Evolutionary conservation across 2,797 vertebrate genomes (phyloP), one percentile per base, ranked within the genome.

Genomic region (Paguma larvata): DNA sequence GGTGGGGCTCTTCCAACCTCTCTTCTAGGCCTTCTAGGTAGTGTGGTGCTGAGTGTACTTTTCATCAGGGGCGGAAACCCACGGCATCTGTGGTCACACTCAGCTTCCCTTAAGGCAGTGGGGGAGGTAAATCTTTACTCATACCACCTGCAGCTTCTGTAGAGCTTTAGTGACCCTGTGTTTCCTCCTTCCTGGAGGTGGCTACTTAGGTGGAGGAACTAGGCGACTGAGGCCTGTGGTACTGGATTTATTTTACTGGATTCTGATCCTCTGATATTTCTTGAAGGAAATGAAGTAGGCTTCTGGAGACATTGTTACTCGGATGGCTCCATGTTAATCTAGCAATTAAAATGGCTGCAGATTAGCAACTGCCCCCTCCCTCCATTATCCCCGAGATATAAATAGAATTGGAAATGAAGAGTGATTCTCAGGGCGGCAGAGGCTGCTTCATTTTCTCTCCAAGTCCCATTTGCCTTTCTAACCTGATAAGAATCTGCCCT

Each of bases 351-450:
- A 9, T 67, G 90, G 73, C 78, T 86, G 23, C 51, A 51, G 34
- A 38, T 88, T 84, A 83, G 12, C 9, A 70, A 38, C 79, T 53
- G 4, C 44, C 62, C 62, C 7, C 59, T 86, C 38, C 62, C 56
- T 48, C 63, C 15, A 46, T 92, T 92, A 84, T 78, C 23, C 34
- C 48, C 68, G 63, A 85, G 46, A 30, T 93, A 56, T 75, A 95
- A 90, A 90, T 93, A 93, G 94, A 93, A 68, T 41, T 94, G 46
- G 78, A 95, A 97, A 68, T 85, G 85, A 95, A 86, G 93, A 96
- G 68, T 79, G 77, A 85, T 97, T 94, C 63, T 97, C 16, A 70
- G 83, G 48, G 77, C 83, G 73, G 51, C 78, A 89, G 83, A 94
- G 34, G 53, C 56, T 92, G 56, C n/a, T 80, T 94, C 48, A 65